phyloP scores from a whole-genome alignment of 92 coral and sea anemone genomes.

The Umimayanthus kanabou region DNA sequence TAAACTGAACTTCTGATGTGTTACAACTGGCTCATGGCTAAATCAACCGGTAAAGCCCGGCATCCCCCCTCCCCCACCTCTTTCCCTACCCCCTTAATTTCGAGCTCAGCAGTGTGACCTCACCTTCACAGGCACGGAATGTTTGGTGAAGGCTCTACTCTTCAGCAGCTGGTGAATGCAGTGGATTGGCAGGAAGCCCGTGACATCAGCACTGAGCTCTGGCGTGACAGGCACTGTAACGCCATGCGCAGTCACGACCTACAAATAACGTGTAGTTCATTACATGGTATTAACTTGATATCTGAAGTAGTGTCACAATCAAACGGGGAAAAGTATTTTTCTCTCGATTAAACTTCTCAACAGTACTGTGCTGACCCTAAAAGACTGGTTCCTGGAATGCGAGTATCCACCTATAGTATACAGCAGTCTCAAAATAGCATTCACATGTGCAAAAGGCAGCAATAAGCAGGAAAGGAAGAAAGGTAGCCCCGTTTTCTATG shows the following conservation, averaged over 20 bases:
- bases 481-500: no score
- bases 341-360: no score
- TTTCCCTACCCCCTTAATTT: no score
- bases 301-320: not conserved
- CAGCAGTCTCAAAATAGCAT: no score
- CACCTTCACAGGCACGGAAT: slow-evolving; percentile 94
- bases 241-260: slow-evolving; percentile 95
- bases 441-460: no score
- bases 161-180: slow-evolving; percentile 92
- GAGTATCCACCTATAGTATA: no score
- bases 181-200: slow-evolving; percentile 95
- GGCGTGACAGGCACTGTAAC: slow-evolving; percentile 92
- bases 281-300: not conserved
- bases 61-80: not conserved
- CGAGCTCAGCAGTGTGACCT: not conserved
- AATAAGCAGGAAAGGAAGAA: no score
- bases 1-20: not conserved
- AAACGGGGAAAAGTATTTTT: no score
- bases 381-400: no score
- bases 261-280: not conserved
- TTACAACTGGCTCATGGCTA: not conserved
- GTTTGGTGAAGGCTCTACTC: slow-evolving; percentile 92
- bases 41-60: not conserved
- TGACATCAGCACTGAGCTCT: slow-evolving; percentile 76
- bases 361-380: no score